A percentile compares a stretch with the other conserved stretches of the same genome.
phyloP scores from a whole-genome alignment of 2,888 invertebrate species.

The Rotaria sp. region DNA sequence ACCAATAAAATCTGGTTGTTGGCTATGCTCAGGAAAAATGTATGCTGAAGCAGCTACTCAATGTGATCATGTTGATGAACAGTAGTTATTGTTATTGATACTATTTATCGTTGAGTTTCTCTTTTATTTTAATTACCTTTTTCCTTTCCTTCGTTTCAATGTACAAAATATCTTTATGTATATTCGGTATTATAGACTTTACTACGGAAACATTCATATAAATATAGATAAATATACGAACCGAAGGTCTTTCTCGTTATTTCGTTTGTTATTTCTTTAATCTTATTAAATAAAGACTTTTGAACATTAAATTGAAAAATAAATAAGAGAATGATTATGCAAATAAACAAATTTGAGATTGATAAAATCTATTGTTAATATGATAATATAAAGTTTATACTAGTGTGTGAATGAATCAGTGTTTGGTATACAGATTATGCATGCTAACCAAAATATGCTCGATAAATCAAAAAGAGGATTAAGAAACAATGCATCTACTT shows the following conservation, averaged over 20 bases:
- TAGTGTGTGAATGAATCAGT: no score
- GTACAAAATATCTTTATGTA: not conserved
- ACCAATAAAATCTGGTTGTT: not conserved
- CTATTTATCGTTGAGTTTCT: not conserved
- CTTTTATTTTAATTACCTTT: not conserved
- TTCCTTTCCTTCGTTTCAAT: not conserved
- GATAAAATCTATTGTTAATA: no score
- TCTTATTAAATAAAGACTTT: not conserved
- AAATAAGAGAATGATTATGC: no score
- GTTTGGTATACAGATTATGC: no score
- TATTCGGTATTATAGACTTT: not conserved
- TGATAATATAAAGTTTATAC: no score
- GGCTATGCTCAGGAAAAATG: constrained; percentile 26
- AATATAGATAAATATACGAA: not conserved
- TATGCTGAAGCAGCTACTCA: not conserved
- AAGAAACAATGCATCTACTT: no score
- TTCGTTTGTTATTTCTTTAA: not conserved
- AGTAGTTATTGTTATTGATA: not conserved
- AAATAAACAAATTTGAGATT: no score
- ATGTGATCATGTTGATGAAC: not conserved
- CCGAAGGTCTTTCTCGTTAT: not conserved
- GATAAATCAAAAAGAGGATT: no score
- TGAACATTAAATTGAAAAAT: no score
- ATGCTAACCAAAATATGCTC: no score
- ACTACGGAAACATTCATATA: not conserved